Base-by-base conservation (phyloP, 2,797 vertebrate genomes). In the Hozukius guyotensis region DNA sequence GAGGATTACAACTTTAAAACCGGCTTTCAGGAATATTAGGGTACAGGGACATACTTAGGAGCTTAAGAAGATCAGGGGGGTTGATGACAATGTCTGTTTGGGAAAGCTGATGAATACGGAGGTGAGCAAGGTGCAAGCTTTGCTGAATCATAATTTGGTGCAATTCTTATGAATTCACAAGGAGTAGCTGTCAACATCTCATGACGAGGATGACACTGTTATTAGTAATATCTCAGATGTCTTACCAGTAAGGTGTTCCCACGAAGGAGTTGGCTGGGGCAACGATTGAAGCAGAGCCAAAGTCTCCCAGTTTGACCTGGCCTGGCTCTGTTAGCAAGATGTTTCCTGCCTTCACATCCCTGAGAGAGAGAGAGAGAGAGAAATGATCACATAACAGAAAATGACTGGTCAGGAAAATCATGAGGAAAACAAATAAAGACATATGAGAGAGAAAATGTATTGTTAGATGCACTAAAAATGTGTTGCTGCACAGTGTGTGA, bases 291-390 rank as follows among this genome's bases (percentile, higher is more conserved):
- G 97, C 97, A 0, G 97, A 99, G 77, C 97, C 97, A 42, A 99
- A 99, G 87, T 99, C 97, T 81, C 97, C 97, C 66, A 99, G 95
- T 91, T 99, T 99, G 85, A 99, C 97, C 91, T 98, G 96, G 25
- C 97, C 97, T 6, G 97, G 97, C 88, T 98, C 97, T 1, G 97
- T 98, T 14, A 99, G 93, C 85, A 99, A 95, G 94, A 99, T 98
- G 94, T 99, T 99, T 80, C 97, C 97, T 77, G 97, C 97, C 84
- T 99, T 99, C 84, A 99, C 97, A 80, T 99, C 97, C 94, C 97
- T 95, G 87, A 77, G 49, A 77, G 65, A 77, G 63, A 52, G 8
- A n/a, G 42, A 14, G 38, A 42, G 13, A 46, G 38, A 46, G 42
- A 49, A 11, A 60, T 46, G 46, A 83, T 69, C 38, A 67, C 42